Evolutionary conservation across 2,113 vertebrate species (phyloP).

Genomic region (Callaeas wilsoni): DNA sequence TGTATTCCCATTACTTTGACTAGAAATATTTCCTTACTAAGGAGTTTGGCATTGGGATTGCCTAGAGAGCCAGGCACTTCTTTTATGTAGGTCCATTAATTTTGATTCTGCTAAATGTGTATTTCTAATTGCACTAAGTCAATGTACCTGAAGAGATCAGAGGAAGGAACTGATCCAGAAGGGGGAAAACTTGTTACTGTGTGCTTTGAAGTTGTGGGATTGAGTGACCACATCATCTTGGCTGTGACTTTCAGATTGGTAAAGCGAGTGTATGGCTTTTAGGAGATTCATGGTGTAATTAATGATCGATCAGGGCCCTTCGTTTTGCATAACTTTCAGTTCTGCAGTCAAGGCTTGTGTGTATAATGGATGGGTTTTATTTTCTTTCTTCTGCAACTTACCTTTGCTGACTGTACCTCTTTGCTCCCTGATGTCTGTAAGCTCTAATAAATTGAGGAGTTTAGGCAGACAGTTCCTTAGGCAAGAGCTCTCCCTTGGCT

Average conservation of each 20-base stretch:
- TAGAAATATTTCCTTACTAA: background rate
- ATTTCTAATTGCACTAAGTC: conserved; percentile 21
- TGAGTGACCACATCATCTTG: conserved; percentile 20
- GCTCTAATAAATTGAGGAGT: conserved; percentile 68
- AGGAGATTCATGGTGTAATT: background rate
- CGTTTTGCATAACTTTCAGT: conserved; percentile 35
- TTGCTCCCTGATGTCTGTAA: conserved; percentile 68
- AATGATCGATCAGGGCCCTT: conserved; percentile 52
- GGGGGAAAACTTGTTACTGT: background rate
- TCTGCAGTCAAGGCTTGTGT: conserved; percentile 36
- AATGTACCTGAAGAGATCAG: conserved; percentile 33
- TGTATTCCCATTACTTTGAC: background rate
- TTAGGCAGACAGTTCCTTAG: conserved; percentile 68
- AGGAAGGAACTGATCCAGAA: background rate
- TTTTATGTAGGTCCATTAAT: background rate
- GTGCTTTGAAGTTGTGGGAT: conserved; percentile 8
- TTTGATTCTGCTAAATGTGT: background rate
- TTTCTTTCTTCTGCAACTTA: conserved; percentile 54
- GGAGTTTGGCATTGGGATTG: background rate
- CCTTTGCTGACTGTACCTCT: conserved; percentile 59
- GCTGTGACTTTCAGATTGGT: conserved; percentile 5
- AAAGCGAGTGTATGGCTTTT: background rate
- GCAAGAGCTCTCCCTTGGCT: conserved; percentile 33
- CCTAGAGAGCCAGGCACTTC: background rate
- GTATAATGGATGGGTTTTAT: conserved; percentile 51